These are phyloP conservation scores for Trissolcus brochymenae DNA, from an alignment of 2,888 invertebrate species.

Conservation along the genomic window DNA sequence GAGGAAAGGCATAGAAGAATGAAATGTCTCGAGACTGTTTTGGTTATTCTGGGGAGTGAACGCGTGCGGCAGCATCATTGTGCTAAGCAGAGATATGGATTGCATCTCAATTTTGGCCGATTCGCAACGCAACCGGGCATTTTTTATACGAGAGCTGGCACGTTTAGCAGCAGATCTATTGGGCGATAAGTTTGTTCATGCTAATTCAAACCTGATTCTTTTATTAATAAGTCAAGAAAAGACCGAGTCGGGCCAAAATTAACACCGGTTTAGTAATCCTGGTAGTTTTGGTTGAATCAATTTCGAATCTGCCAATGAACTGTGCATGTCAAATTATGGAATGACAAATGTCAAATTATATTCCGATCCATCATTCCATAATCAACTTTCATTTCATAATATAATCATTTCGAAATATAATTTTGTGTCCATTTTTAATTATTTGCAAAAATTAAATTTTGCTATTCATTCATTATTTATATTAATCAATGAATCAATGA, in stretches of 20 bases:
- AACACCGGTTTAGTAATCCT: too few species aligned
- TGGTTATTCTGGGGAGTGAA: conserved; percentile 40
- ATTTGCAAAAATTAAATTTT: too few species aligned
- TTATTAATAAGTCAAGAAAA: conserved; percentile 26
- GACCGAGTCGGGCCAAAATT: background rate
- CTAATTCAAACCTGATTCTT: conserved; percentile 40
- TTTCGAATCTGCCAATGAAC: too few species aligned
- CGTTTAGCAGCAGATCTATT: conserved; percentile 51
- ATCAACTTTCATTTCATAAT: too few species aligned
- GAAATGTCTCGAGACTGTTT: conserved; percentile 28
- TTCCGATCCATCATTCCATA: too few species aligned
- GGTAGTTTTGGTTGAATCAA: too few species aligned
- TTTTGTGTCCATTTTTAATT: too few species aligned
- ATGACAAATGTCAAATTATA: too few species aligned
- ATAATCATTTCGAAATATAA: too few species aligned
- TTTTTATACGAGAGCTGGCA: conserved; percentile 38
- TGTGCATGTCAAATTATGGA: too few species aligned
- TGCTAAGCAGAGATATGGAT: conserved; percentile 42
- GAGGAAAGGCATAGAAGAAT: conserved; percentile 19
- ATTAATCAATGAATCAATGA: too few species aligned
- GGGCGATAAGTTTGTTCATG: conserved; percentile 44
- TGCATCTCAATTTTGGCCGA: conserved; percentile 53
- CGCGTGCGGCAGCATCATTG: conserved; percentile 36
- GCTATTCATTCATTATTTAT: too few species aligned
- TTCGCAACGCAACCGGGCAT: conserved; percentile 29